Evolutionary conservation across 2,113 vertebrate species (phyloP).

Genomic region (Hippocampus guttulatus): DNA sequence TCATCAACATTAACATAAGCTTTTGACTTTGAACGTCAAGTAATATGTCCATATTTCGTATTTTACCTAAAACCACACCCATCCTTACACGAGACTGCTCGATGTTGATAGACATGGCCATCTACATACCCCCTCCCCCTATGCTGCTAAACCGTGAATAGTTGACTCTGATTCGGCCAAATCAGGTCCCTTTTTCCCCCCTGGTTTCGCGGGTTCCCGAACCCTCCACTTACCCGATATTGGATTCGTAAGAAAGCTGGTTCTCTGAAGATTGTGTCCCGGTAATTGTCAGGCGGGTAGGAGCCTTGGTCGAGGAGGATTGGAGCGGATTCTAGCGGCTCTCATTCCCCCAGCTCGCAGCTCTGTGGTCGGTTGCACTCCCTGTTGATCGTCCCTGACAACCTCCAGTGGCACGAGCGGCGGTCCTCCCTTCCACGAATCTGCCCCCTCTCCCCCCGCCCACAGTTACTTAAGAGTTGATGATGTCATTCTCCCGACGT

Average conservation of each 20-base stretch:
- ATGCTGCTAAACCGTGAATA: conserved; percentile 65
- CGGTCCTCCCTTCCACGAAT: conserved; percentile 48
- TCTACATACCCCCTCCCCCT: conserved; percentile 57
- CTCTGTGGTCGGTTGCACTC: conserved; percentile 59
- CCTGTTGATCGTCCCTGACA: conserved; percentile 65
- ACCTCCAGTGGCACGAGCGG: conserved; percentile 45
- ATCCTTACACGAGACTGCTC: conserved; percentile 45
- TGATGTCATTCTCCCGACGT: conserved; percentile 61
- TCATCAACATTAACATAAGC: neutral
- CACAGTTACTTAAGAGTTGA: conserved; percentile 54
- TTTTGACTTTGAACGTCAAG: neutral
- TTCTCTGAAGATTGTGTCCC: conserved; percentile 75
- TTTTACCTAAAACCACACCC: conserved; percentile 59
- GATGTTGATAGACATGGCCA: conserved; percentile 49
- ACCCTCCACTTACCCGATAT: conserved; percentile 70
- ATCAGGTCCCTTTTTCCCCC: conserved; percentile 73
- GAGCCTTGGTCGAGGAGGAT: conserved; percentile 73
- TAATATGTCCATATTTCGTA: neutral
- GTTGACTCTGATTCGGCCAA: conserved; percentile 58
- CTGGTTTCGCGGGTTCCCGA: conserved; percentile 65
- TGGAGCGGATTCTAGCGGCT: conserved; percentile 80
- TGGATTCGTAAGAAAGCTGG: conserved; percentile 73
- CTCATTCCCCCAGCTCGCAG: conserved; percentile 69
- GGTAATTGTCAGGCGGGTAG: conserved; percentile 75
- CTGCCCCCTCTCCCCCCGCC: conserved; percentile 50